Percentiles rank a stretch among this genome's conserved stretches.
Evolutionary conservation across 2,888 invertebrate species (phyloP).

Genomic region (Eupithecia pulchellata): DNA sequence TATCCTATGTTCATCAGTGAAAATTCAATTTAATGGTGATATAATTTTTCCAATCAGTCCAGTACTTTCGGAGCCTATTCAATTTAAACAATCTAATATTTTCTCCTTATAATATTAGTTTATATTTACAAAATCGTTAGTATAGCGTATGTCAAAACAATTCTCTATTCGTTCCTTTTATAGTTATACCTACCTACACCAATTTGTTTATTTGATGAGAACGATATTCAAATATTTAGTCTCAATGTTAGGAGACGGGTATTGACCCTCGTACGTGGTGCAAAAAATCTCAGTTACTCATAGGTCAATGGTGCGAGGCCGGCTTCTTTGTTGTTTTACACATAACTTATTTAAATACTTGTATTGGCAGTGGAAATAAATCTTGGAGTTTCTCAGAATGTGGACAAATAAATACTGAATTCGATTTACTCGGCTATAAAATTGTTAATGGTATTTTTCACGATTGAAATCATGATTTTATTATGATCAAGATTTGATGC

Average conservation of each 20-base stretch:
- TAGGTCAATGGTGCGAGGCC: slow-evolving; percentile 76
- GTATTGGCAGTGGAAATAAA: slow-evolving; percentile 52
- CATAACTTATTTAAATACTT: slow-evolving; percentile 51
- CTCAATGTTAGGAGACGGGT: slow-evolving; percentile 46
- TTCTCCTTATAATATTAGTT: no score
- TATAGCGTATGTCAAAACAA: no score
- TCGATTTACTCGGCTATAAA: slow-evolving; percentile 20
- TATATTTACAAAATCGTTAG: no score
- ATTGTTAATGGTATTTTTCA: slow-evolving; percentile 16
- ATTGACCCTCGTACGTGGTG: slow-evolving; percentile 44
- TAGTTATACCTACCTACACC: slow-evolving; percentile 1
- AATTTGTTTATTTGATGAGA: slow-evolving; percentile 34
- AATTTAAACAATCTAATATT: no score
- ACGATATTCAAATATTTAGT: slow-evolving; percentile 37
- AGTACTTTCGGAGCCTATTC: no score
- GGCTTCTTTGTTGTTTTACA: slow-evolving; percentile 56
- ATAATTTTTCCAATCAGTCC: no score
- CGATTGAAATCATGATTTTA: slow-evolving; percentile 5
- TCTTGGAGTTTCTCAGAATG: slow-evolving; percentile 48
- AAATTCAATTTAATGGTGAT: no score
- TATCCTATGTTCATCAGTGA: no score
- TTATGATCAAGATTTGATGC: no score
- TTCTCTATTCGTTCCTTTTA: slow-evolving; percentile 8
- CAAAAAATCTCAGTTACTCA: slow-evolving; percentile 62
- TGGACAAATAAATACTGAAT: slow-evolving; percentile 32